Evolutionary conservation across 2,797 vertebrate genomes (phyloP).

Genomic region (Chelmon rostratus): DNA sequence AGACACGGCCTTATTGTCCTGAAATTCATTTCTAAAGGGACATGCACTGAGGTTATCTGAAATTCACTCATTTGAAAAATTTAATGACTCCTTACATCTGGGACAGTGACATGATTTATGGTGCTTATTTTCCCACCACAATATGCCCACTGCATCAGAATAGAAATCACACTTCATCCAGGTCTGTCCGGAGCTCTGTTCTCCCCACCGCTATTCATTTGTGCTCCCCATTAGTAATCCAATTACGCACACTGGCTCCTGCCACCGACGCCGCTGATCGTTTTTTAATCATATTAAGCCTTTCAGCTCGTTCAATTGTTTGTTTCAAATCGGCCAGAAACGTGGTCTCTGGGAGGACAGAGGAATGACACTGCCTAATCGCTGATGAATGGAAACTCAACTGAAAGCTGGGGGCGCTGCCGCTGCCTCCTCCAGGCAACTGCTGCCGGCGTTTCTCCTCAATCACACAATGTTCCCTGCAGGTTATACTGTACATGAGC

Average conservation of each 20-base stretch:
- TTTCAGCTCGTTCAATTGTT: slow-evolving; percentile 67
- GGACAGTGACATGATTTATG: slow-evolving; percentile 78
- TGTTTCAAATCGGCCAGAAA: slow-evolving; percentile 59
- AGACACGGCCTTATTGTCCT: slow-evolving; percentile 64
- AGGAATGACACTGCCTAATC: slow-evolving; percentile 57
- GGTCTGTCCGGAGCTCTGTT: slow-evolving; percentile 61
- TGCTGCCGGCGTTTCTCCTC: slow-evolving; percentile 19
- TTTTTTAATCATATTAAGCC: slow-evolving; percentile 75
- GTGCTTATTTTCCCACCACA: slow-evolving; percentile 68
- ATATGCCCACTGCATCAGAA: slow-evolving; percentile 64
- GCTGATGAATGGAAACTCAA: slow-evolving; percentile 35
- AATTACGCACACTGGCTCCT: slow-evolving; percentile 73
- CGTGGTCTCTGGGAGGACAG: slow-evolving; percentile 45
- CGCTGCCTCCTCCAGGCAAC: slow-evolving; percentile 2
- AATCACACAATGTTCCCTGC: slow-evolving; percentile 23
- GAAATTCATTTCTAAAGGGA: slow-evolving; percentile 59
- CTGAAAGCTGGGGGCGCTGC: slow-evolving; percentile 17
- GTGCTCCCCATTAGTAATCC: slow-evolving; percentile 78
- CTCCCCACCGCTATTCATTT: slow-evolving; percentile 70
- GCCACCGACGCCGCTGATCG: slow-evolving; percentile 66
- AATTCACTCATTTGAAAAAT: slow-evolving; percentile 73
- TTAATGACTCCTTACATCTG: slow-evolving; percentile 70
- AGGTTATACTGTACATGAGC: slow-evolving; percentile 25
- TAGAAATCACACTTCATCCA: slow-evolving; percentile 74
- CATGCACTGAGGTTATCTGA: slow-evolving; percentile 67